Evolutionary conservation across 2,113 vertebrate species (phyloP).

Genomic region (Geothlypis trichas): DNA sequence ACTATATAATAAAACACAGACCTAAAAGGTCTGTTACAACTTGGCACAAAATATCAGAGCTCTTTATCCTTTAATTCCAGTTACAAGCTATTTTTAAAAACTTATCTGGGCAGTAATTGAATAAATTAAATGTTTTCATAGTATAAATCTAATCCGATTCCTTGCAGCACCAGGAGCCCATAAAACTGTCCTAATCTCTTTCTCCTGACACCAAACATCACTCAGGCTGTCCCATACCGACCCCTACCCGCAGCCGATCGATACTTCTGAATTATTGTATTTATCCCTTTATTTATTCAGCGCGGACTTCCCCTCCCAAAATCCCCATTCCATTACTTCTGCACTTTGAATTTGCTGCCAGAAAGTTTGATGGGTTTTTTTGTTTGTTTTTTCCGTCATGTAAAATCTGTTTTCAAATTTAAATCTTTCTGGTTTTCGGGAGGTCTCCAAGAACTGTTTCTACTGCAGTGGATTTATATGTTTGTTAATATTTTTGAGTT

Average conservation of each 20-base stretch:
- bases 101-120: background rate
- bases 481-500: background rate
- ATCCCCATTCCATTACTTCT: background rate
- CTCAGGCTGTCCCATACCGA: background rate
- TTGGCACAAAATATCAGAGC: background rate
- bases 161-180: background rate
- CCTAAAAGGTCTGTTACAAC: background rate
- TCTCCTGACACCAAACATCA: background rate
- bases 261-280: background rate
- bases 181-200: background rate
- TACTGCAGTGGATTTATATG: fast-evolving
- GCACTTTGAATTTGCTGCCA: background rate
- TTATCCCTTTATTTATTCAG: background rate
- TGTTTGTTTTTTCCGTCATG: background rate
- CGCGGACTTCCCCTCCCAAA: background rate
- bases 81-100: background rate
- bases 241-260: background rate
- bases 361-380: background rate
- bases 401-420: background rate
- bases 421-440: background rate
- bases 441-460: background rate
- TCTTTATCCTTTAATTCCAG: background rate
- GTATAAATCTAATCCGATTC: background rate
- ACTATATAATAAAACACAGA: background rate
- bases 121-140: background rate